A percentile compares a stretch with the other conserved stretches of the same genome.
Conservation (phyloP, 2,797 vertebrate species). For the Sebastes wilsoni region DNA sequence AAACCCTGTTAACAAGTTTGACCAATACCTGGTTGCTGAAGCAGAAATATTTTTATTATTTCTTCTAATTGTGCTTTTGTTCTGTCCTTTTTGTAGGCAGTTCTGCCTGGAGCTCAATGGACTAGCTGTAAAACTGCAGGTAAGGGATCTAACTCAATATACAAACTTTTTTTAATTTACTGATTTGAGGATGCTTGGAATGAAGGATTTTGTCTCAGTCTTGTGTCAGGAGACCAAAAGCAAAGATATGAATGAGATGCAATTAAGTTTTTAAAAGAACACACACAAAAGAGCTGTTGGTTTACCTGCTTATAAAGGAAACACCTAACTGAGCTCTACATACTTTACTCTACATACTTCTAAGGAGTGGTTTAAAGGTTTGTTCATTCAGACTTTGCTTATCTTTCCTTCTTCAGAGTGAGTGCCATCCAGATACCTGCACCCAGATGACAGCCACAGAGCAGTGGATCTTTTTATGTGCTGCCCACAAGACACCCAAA, state of each 20-base stretch:
- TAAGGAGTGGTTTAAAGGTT: neutral
- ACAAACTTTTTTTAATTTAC: neutral
- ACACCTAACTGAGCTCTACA: neutral
- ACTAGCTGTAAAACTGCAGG: conserved; percentile 98
- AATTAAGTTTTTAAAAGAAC: neutral
- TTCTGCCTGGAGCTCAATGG: conserved; percentile 99
- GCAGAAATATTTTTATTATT: neutral
- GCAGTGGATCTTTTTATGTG: conserved; percentile 99
- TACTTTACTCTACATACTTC: neutral
- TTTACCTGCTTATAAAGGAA: neutral
- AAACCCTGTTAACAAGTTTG: neutral
- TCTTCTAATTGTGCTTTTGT: neutral
- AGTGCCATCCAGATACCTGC: conserved; percentile 98
- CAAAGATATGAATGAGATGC: neutral
- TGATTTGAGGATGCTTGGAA: neutral
- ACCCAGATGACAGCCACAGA: conserved; percentile 99
- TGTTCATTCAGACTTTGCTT: neutral
- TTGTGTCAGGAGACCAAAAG: neutral
- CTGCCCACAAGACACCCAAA: conserved; percentile 99
- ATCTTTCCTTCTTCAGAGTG: conserved; percentile 84
- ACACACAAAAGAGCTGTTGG: neutral
- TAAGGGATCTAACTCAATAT: conserved; percentile 59
- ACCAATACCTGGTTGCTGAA: neutral
- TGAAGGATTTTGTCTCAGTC: neutral
- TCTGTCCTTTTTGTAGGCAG: conserved; percentile 83